A percentile compares a stretch with the other conserved stretches of the same genome.
These are phyloP conservation scores for Neodiprion lecontei DNA, from an alignment of 1,140 invertebrate genomes.

Conservation along the genomic window DNA sequence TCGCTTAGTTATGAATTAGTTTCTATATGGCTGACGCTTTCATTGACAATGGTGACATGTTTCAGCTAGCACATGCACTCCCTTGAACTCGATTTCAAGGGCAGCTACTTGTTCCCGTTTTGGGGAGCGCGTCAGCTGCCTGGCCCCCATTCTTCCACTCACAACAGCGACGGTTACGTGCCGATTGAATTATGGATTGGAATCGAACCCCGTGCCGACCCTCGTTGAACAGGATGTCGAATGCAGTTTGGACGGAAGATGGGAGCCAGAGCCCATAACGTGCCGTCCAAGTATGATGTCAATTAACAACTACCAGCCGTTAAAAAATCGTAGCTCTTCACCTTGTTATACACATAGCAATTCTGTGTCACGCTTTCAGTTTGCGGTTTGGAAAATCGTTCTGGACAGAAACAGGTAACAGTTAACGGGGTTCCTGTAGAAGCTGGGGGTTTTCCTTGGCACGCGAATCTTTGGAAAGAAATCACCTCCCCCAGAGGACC, in stretches of 20 bases:
- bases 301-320: conserved; percentile 37
- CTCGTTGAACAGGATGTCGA: conserved; percentile 28
- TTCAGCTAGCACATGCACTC: conserved; percentile 47
- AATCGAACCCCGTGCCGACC: conserved; percentile 29
- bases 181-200: conserved; percentile 42
- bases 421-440: conserved; percentile 41
- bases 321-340: background rate
- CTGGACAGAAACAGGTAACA: conserved; percentile 34
- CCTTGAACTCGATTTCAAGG: conserved; percentile 37
- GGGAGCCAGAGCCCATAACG: conserved; percentile 51
- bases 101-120: conserved; percentile 39
- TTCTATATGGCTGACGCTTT: background rate
- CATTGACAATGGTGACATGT: conserved; percentile 11
- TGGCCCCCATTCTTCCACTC: conserved; percentile 32
- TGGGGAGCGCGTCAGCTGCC: conserved; percentile 34
- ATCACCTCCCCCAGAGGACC: background rate
- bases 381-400: conserved; percentile 40
- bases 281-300: conserved; percentile 53
- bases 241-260: conserved; percentile 48
- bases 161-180: conserved; percentile 45
- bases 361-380: conserved; percentile 36
- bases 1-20: background rate
- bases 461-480: conserved; percentile 49
- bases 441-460: conserved; percentile 54
- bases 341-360: background rate